Base-by-base conservation (phyloP, 2,113 vertebrate genomes). In the Indicator maculatus region DNA sequence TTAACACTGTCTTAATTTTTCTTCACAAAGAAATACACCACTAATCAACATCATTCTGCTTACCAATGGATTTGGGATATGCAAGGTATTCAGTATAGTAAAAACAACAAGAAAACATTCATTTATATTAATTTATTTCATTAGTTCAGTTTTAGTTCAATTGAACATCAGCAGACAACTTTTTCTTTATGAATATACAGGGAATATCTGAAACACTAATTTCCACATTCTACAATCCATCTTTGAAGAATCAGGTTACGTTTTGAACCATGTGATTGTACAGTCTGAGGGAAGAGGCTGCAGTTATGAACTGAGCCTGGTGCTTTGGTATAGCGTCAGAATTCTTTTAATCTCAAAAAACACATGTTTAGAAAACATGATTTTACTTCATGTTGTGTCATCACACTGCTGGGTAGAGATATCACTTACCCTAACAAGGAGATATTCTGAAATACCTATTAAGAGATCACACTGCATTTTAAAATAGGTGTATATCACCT, bases 71-170 rank as follows among this genome's bases (percentile, higher is more conserved):
- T 9, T n/a, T 85, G 47, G 47, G 47, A 11, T 21, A 50, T 23
- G 55, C 56, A 20, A 30, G 39, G 17, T 47, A 24, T 64, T 88
- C 50, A 60, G 23, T 52, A 7, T 65, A 94, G 60, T 86, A 55
- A 88, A 91, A 93, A 93, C 75, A 93, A 55, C 45, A 78, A 73
- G 14, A 44, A 80, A 65, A 61, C 71, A 16, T 61, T 93, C 58
- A 86, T 88, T 44, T 75, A 65, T 71, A 95, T 89, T 92, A 95
- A 95, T 96, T 96, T 96, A 96, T 96, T 96, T 96, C 9, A 65
- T 50, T 0, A 55, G 30, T 86, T 92, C 89, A 72, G 56, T 83
- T 95, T 83, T 77, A 95, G 94, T 97, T 97, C 95, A 96, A 95
- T 94, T 95, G 96, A 95, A 95, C 95, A 95, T 93, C 91, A 93